Base-by-base conservation (phyloP, 2,113 vertebrate genomes). In the Albula glossodonta region DNA sequence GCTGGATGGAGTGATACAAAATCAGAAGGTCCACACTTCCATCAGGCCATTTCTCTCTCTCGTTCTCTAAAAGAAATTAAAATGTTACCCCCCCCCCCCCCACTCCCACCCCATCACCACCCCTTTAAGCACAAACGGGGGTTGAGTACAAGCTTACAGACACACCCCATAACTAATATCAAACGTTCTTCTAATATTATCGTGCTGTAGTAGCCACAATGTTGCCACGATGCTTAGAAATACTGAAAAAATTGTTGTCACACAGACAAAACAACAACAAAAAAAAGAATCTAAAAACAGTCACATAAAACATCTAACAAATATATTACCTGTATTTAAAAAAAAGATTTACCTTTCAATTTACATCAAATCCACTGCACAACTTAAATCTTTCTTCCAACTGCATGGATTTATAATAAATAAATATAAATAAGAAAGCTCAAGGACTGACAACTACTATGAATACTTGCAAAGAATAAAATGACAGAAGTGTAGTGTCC, bases 391-490 rank as follows among this genome's bases (percentile, higher is more conserved):
- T 94, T 94, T 94, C 94, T 96, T 95, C 95, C 95, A 94, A 94
- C 82, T 94, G 94, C 94, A 95, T 94, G 95, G 95, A 95, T 94
- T 95, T 92, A 95, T 94, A 96, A 96, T 96, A 96, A 96, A 96
- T 96, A 96, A 79, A 95, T 93, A 96, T 94, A 94, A 91, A 96
- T 96, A 96, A 95, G 94, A 94, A 95, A 93, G 92, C 93, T 86
- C 77, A 12, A 51, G 51, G 77, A 84, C 41, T 74, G n/a, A 41
- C 22, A 31, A 74, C 19, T 25, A 17, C 31, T 51, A 13, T 51
- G 41, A 85, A 80, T 60, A 19, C 60, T 66, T 66, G 0, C 41
- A 3, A 11, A 80, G 10, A 48, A 31, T 52, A n/a, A 11, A 51
- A n/a, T 77, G 83, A 51, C 50, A 31, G 66, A 41, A 53, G 52